Base-by-base conservation (phyloP, 2,888 invertebrate genomes). In the Oxycera nigricornis region DNA sequence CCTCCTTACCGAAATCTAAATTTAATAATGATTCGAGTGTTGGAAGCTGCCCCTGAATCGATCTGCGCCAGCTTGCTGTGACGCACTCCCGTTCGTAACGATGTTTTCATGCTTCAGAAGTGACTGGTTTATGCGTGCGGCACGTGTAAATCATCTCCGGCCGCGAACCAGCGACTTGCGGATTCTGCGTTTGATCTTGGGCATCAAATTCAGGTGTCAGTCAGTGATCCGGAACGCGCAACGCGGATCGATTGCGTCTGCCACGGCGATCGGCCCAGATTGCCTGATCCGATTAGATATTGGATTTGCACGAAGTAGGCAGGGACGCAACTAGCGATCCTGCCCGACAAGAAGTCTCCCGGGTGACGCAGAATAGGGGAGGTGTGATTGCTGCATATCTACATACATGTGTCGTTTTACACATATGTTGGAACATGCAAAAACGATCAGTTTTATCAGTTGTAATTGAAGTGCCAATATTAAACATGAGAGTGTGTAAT, bases 81-180 rank as follows among this genome's bases (percentile, higher is more conserved):
- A 39, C 39, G 39, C 39, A 39, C 39, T 39, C 39, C 50, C n/a
- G n/a, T n/a, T n/a, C n/a, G 52, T 55, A 2, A 2, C 24, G 52
- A 55, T 55, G 52, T 24, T 55, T 55, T 55, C 22, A 55, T 55
- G 24, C 3, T 55, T 55, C 52, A 55, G n/a, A 26, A 28, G 59
- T 59, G 26, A 30, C 30, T 17, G 59, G 59, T 28, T 59, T 28
- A 59, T 59, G 59, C 59, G 59, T 59, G 59, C 59, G 59, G 59
- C 59, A 59, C 59, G 59, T 59, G 59, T 59, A 59, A 59, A 59
- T 59, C 59, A 59, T 59, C 59, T 7, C 22, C 59, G n/a, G 30
- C 59, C 59, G 59, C 59, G 30, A 59, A 59, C 59, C 14, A 30
- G 26, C 28, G 26, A 30, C 59, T 59, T 59, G 59, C 59, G 59